Evolutionary conservation across 2,797 vertebrate species (phyloP), one percentile per base, ranked within the genome.

Genomic region (Ambastaia sidthimunki): DNA sequence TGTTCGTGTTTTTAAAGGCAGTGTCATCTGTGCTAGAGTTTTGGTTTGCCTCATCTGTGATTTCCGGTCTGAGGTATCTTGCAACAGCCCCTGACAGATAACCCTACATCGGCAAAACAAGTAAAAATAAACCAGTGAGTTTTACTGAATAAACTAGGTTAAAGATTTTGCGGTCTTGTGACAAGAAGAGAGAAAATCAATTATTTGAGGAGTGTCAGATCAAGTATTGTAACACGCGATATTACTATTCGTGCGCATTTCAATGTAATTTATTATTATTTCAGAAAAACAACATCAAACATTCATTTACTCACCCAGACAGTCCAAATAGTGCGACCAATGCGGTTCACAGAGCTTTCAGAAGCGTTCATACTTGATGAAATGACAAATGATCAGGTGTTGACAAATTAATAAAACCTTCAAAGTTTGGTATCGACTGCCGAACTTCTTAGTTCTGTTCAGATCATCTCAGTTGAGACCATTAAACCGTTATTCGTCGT

Each of bases 281-380:
- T 41, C 7, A 44, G 41, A 11, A 1, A 44, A 44, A 44, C 41
- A 44, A 11, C 41, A 44, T 44, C 41, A 44, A 44, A 44, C 41
- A 44, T 41, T 41, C 37, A 41, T 44, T 19, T 2, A 34, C 93
- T 94, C 88, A 94, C 93, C 93, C 92, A 93, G 31, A 92, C 84
- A 12, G 87, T 85, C 92, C 92, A 92, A 15, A 94, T 69, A 25
- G 85, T 90, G 78, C 92, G 90, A 70, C 86, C 89, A 82, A 86
- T 11, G 19, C 91, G 86, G 75, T 84, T 10, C 4, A 81, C 0
- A 2, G 85, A 19, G 60, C 37, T 76, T 16, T 88, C 81, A 3
- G 67, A 83, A 0, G 74, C 73, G 10, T 94, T 92, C 93, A 94
- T 94, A 63, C 28, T 70, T 50, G 68, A 25, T 11, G 12, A 52